phyloP scores from a whole-genome alignment of 2,888 invertebrate genomes.

The Molorchus minor region DNA sequence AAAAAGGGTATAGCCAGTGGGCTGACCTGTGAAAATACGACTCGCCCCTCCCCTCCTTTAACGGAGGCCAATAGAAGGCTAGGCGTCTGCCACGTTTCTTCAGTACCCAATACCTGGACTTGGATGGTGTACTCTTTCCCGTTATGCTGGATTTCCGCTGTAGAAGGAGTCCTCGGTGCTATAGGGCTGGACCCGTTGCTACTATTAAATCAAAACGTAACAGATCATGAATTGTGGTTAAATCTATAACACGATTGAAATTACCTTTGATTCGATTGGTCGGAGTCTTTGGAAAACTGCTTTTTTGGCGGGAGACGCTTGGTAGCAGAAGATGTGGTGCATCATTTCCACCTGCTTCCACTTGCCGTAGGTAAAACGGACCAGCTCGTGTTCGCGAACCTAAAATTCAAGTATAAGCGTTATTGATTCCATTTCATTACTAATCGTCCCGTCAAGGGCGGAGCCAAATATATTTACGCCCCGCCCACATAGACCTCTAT shows the following conservation, averaged over 20 bases:
- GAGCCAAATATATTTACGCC: too few relatives aligned
- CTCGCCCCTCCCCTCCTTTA: slow-evolving; percentile 73
- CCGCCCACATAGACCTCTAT: too few relatives aligned
- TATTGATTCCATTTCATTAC: too few relatives aligned
- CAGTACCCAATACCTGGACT: slow-evolving; percentile 81
- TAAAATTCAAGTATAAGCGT: slow-evolving; percentile 55
- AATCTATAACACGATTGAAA: slow-evolving; percentile 1
- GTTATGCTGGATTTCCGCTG: slow-evolving; percentile 59
- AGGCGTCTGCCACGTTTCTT: slow-evolving; percentile 89
- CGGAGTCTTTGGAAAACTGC: slow-evolving; percentile 81
- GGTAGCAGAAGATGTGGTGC: slow-evolving; percentile 89
- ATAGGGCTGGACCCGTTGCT: slow-evolving; percentile 60
- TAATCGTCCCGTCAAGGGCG: too few relatives aligned
- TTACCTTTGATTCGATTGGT: slow-evolving; percentile 45
- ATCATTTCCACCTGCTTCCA: slow-evolving; percentile 87
- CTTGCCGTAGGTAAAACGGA: slow-evolving; percentile 83
- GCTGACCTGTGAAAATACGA: slow-evolving; percentile 78
- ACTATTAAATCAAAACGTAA: slow-evolving; percentile 36
- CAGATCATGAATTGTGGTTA: neutral
- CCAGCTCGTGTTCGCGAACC: slow-evolving; percentile 84
- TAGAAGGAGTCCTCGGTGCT: slow-evolving; percentile 59
- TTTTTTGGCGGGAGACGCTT: slow-evolving; percentile 85
- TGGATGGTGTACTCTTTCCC: slow-evolving; percentile 76
- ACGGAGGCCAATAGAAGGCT: slow-evolving; percentile 77
- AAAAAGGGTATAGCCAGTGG: too few relatives aligned